A percentile compares a stretch with the other conserved stretches of the same genome.
These are phyloP conservation scores for Engraulis encrasicolus DNA, from an alignment of 2,113 vertebrate species.

Conservation along the genomic window DNA sequence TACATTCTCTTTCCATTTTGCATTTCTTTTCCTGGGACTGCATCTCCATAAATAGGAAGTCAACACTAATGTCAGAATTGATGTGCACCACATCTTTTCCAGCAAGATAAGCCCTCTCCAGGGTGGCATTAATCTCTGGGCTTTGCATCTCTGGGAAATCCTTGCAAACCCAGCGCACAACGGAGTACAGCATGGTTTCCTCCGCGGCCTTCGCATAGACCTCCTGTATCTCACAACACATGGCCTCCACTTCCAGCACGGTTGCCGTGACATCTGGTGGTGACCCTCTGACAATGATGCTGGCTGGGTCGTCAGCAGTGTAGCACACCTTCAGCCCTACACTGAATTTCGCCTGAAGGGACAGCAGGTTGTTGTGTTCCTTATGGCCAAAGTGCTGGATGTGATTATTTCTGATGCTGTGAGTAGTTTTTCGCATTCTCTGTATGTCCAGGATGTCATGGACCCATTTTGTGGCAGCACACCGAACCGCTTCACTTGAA, in stretches of 20 bases:
- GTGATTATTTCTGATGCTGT: conserved; percentile 75
- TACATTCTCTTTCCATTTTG: conserved; percentile 45
- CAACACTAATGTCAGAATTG: neutral
- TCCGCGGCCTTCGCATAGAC: conserved; percentile 62
- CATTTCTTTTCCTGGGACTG: neutral
- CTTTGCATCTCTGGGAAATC: neutral
- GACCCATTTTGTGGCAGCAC: conserved; percentile 77
- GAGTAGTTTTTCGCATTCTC: fast-evolving
- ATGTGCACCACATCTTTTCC: fast-evolving
- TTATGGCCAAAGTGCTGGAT: conserved; percentile 72
- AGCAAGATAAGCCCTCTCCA: conserved; percentile 49
- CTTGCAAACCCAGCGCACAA: conserved; percentile 63
- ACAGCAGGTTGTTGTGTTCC: conserved; percentile 68
- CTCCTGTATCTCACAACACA: conserved; percentile 75
- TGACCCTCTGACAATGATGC: conserved; percentile 68
- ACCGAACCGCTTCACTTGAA: neutral
- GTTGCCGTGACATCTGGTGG: conserved; percentile 40
- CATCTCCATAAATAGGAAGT: neutral
- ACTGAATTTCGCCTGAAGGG: neutral
- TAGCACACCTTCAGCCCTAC: conserved; percentile 68
- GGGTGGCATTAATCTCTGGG: conserved; percentile 19
- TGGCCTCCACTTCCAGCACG: conserved; percentile 70
- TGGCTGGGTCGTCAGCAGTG: conserved; percentile 46
- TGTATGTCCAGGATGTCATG: neutral
- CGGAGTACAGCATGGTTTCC: conserved; percentile 40